These are phyloP conservation scores for Mus spicilegus DNA, from an alignment of 2,113 vertebrate genomes.

Conservation along the genomic window DNA sequence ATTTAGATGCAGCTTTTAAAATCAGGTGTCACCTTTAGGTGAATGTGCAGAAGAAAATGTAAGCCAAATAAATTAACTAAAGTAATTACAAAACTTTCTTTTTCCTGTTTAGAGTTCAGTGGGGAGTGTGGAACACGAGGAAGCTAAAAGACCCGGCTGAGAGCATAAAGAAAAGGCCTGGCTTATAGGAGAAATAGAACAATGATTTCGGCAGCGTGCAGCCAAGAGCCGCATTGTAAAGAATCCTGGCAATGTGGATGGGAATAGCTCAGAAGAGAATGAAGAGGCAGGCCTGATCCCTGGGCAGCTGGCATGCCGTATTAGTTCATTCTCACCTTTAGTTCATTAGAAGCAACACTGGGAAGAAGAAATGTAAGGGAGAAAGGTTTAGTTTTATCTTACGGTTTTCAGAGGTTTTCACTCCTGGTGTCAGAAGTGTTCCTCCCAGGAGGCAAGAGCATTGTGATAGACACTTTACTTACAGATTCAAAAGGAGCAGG, in stretches of 20 bases:
- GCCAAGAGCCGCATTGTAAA: neutral
- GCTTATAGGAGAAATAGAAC: accelerated
- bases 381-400: neutral
- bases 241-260: accelerated
- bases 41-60: neutral
- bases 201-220: accelerated
- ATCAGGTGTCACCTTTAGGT: neutral
- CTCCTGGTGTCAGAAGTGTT: neutral
- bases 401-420: neutral
- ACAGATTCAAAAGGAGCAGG: neutral
- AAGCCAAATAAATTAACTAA: neutral
- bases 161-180: accelerated
- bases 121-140: accelerated
- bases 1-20: conserved; percentile 27
- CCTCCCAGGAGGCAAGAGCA: neutral
- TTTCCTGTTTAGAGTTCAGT: neutral
- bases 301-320: accelerated
- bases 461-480: neutral
- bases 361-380: neutral
- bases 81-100: neutral
- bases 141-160: neutral
- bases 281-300: accelerated
- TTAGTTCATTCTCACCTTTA: neutral
- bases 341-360: neutral
- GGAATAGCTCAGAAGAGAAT: neutral